Evolutionary conservation across 2,888 invertebrate species (phyloP), one percentile per base, ranked within the genome.

Genomic region (Tiliacea aurago): DNA sequence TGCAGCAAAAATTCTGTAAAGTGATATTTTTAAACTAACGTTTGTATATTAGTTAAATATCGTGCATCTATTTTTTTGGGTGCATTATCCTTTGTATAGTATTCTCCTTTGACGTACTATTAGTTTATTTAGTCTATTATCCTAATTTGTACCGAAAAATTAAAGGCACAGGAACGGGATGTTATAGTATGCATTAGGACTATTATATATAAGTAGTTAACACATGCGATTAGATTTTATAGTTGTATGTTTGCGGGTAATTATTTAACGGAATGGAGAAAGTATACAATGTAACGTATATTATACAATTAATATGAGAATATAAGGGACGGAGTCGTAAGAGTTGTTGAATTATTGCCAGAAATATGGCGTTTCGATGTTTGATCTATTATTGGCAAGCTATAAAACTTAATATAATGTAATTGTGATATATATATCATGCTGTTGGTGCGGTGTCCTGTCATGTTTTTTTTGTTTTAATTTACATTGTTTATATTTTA

Each of bases 291-390:
- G 86, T 94, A 94, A 91, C 88, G 90, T 93, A 92, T 94, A 91
- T 90, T 91, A 91, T 84, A 84, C 82, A 90, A 91, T 88, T 88
- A 86, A 83, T 87, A 89, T 90, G 90, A 88, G 87, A 84, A 87
- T 84, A 84, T 87, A 85, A 89, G 87, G 87, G 88, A 91, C 78
- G 86, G 87, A 85, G 86, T 86, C 88, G 88, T 91, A 91, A 90
- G 87, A 90, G 85, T 94, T 94, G 93, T 95, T 95, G 93, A 93
- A 89, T 91, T 94, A 93, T 95, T 94, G 95, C 94, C 95, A 94
- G 91, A 88, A 90, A 90, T 86, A 89, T 93, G 94, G 93, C 93
- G 90, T 94, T 91, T 94, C 90, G 90, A 91, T 95, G 93, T 94
- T 94, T 87, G 90, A 91, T 94, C 93, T 95, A 91, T 92, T 94